Base-by-base conservation (phyloP, 2,888 invertebrate genomes). In the Hyposoter didymator region DNA sequence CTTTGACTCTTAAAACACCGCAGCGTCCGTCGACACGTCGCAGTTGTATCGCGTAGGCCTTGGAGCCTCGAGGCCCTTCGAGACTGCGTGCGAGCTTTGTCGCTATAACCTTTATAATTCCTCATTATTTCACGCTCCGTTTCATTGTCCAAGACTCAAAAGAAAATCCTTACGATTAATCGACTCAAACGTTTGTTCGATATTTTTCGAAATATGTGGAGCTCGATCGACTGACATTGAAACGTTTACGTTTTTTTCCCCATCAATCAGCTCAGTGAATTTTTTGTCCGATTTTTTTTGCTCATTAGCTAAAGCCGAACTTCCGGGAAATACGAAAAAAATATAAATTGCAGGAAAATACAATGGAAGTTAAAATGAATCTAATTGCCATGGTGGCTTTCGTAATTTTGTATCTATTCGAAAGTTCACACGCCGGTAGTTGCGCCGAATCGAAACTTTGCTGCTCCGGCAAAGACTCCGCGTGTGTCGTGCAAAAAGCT, bases 401-500 rank as follows among this genome's bases (percentile, higher is more conserved):
- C 39, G 79, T 84, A 64, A 80, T 83, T 69, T 78, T 67, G 82
- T 79, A 76, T 55, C 66, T 74, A 32, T 62, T 87, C 69, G 74
- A 79, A 69, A 70, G 19, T 47, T 81, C 78, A 14, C 64, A 69
- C 43, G 96, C 95, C 72, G 97, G 97, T 78, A 97, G 97, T 90
- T 98, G 98, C 92, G 95, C 96, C 82, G 97, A 97, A 90, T 96
- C 97, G 28, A 97, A 96, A 91, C 95, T 97, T 22, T 98, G 98
- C 92, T 98, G 98, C 93, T 96, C 96, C 43, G 98, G 98, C 1
- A 95, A 97, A 76, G 98, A 98, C 93, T 97, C 97, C 86, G 96
- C 97, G 43, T 98, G 98, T 94, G 97, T 97, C 70, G 97, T 98
- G 22, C 97, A 97, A 94, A 97, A 97, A 93, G 96, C 97, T 0